Base-by-base conservation (phyloP, 2,888 invertebrate genomes). In the Phyllotreta striolata region DNA sequence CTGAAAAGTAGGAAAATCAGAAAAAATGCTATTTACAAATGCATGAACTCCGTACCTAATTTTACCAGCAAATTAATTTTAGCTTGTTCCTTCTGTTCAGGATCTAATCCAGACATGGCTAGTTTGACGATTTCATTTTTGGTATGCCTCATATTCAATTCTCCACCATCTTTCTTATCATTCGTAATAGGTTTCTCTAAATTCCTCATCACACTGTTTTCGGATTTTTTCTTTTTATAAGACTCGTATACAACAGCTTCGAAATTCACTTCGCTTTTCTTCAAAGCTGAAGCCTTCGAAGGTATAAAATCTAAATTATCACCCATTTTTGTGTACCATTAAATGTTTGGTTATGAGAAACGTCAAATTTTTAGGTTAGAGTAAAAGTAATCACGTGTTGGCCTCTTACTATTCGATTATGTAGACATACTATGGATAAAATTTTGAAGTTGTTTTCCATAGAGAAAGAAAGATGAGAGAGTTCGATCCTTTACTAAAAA, bases 111-210 rank as follows among this genome's bases (percentile, higher is more conserved):
- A 34, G 88, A 87, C 82, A 92, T 90, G 38, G 93, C 94, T 80
- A 95, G 92, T 76, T 91, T 93, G 6, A 92, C 87, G 3, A 96
- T 87, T 78, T 96, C 95, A 79, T 90, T 89, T 56, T 92, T 86
- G 0, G 91, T 89, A 74, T 84, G 87, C 72, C 91, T 92, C 73
- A 95, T 87, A 72, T 92, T 90, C 66, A 91, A 83, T 74, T 89
- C 88, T 49, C 81, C 79, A 3, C 68, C 59, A 8, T 62, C 56
- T 14, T 59, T 40, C 10, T 34, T 64, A 76, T 78, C 41, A 55
- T 65, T 13, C 14, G 10, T 41, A 55, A 1, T 67, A 66, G 43
- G 59, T 56, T 59, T 73, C 71, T 49, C 60, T 9, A 13, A 65
- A 54, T 52, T 73, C 69, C 38, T 74, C 71, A 24, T 74, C 71